Percentiles rank a stretch among this genome's conserved stretches.
phyloP scores from a whole-genome alignment of 2,113 vertebrate genomes.

The Pluvialis apricaria region DNA sequence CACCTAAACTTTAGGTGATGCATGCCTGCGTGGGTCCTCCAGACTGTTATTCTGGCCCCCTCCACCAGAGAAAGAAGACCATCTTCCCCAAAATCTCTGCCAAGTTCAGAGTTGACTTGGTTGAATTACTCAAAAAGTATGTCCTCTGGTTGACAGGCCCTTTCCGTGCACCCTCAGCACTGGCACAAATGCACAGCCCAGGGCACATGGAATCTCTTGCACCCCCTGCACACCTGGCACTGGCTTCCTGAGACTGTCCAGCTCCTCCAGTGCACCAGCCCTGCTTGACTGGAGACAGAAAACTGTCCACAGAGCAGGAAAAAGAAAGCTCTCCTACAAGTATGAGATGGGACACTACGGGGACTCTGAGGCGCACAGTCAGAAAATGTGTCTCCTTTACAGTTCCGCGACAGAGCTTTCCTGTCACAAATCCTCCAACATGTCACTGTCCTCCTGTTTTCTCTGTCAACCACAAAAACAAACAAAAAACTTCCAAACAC shows the following conservation, averaged over 20 bases:
- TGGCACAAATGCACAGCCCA: neutral
- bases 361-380: neutral
- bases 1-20: neutral
- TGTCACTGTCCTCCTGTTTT: neutral
- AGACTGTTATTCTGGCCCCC: neutral
- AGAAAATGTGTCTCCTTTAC: neutral
- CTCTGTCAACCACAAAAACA: neutral
- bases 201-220: rapidly evolving
- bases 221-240: rapidly evolving
- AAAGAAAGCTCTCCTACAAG: neutral
- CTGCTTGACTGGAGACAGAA: neutral
- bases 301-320: neutral
- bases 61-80: neutral
- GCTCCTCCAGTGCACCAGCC: neutral
- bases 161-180: neutral
- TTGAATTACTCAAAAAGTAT: neutral
- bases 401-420: neutral
- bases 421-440: neutral
- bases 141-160: neutral
- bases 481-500: neutral
- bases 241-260: neutral
- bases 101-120: neutral
- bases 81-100: neutral
- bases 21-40: neutral
- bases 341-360: neutral